Evolutionary conservation across 1,140 invertebrate genomes (phyloP).

Genomic region (Onthophagus taurus): DNA sequence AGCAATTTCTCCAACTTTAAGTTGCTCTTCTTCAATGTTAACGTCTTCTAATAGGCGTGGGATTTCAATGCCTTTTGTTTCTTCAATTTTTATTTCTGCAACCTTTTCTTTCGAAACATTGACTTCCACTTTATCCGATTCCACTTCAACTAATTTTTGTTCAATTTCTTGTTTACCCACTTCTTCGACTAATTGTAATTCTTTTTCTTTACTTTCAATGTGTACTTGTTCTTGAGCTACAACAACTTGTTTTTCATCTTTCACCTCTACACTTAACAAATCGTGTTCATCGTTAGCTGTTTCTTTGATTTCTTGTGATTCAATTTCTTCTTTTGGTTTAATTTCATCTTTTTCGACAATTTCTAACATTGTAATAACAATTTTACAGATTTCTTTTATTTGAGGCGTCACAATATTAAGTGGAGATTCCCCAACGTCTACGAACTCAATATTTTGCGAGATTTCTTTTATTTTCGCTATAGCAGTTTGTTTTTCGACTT

Average conservation of each 20-base stretch:
- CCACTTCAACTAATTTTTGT: not conserved
- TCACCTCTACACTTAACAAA: not conserved
- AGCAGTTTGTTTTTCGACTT: conserved; percentile 24
- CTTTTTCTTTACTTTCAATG: too few relatives aligned
- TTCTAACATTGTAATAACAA: conserved; percentile 16
- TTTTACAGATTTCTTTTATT: conserved; percentile 17
- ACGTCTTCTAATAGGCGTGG: not conserved
- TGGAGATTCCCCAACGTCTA: conserved; percentile 32
- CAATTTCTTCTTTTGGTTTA: not conserved
- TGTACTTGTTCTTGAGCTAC: not conserved
- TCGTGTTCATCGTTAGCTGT: not conserved
- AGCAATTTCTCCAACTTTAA: not conserved
- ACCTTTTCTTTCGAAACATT: not conserved
- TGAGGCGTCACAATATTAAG: conserved; percentile 24
- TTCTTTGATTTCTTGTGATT: too few relatives aligned
- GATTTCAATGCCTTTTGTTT: too few relatives aligned
- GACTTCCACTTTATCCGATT: not conserved
- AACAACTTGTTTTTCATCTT: not conserved
- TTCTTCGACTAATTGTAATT: not conserved
- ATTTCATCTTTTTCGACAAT: conserved; percentile 1
- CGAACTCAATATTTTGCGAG: conserved; percentile 34
- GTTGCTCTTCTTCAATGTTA: not conserved
- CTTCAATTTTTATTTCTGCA: not conserved
- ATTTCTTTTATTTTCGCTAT: conserved; percentile 34
- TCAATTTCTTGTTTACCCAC: not conserved